Conservation (phyloP, 2,113 vertebrate species). For the Dipodomys ordii region DNA sequence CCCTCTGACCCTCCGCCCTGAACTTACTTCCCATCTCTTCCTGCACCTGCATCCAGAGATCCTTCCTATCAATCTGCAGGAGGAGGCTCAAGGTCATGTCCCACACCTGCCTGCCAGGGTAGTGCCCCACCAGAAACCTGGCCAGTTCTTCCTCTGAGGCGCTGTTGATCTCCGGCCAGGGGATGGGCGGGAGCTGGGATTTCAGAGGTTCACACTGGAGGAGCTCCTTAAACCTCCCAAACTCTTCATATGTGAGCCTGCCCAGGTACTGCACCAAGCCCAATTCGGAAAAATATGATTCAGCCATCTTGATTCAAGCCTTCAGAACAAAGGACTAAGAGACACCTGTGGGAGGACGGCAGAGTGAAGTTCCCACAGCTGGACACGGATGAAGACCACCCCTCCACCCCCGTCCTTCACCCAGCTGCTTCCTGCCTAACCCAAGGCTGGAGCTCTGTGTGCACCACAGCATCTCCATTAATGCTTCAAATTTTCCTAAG, state of each 20-base stretch:
- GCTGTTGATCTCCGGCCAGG: neutral
- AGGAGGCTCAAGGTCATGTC: neutral
- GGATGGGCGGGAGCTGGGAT: neutral
- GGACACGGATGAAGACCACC: neutral
- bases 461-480: too few species aligned
- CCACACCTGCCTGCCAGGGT: neutral
- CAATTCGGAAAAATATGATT: neutral
- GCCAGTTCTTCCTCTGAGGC: neutral
- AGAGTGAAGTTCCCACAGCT: neutral
- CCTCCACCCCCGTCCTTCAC: too few species aligned
- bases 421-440: too few species aligned
- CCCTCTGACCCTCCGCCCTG: rapidly evolving
- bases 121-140: neutral
- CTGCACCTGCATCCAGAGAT: neutral
- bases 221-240: constrained; percentile 57
- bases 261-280: constrained; percentile 27
- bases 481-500: too few species aligned
- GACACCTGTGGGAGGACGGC: neutral
- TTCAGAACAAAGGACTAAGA: neutral
- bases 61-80: neutral
- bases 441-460: too few species aligned
- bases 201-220: neutral
- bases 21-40: constrained; percentile 19
- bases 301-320: neutral
- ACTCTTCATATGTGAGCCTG: constrained; percentile 44